Base-by-base conservation (phyloP, 2,888 invertebrate genomes). In the Lepidonotus clava region DNA sequence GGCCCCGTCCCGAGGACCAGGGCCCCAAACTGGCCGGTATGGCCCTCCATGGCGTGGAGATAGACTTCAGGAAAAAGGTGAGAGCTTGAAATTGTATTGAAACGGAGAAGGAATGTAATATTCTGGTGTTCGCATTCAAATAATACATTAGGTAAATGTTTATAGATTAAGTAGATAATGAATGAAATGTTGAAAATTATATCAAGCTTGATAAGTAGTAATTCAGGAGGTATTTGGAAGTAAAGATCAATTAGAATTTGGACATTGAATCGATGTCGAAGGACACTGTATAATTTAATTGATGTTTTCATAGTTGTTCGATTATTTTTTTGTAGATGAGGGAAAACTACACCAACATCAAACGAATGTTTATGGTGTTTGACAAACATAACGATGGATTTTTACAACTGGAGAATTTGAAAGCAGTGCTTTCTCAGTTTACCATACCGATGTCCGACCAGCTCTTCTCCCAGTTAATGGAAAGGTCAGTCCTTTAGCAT, bases 401-500 rank as follows among this genome's bases (percentile, higher is more conserved):
- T 89, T 89, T 94, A 38, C 86, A 89, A 38, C 87, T 93, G 24
- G 92, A 92, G 4, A 93, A 93, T 85, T 89, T 94, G 32, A 91
- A 91, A 85, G 90, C 93, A 24, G 91, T 93, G 21, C 90, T 94
- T 21, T 90, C 90, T 87, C 91, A 92, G 87, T 94, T 93, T 86
- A 92, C 92, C 4, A 86, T 93, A 1, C 93, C 93, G 8, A 92
- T 94, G 93, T 92, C 92, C 1, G 92, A 92, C 86, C 92, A 92
- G 87, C 90, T 93, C 36, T 94, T 94, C 88, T 61, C 85, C 1
- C 91, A 93, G 84, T 91, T 94, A 34, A 93, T 94, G 93, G 92
- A 92, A 67, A 93, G 92, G 93, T 93, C 6, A 46, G 46, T 46
- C 46, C 46, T 46, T 46, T 34, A 32, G n/a, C n/a, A n/a, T n/a